phyloP scores from a whole-genome alignment of 2,888 invertebrate species.

The Orchestes rusci region DNA sequence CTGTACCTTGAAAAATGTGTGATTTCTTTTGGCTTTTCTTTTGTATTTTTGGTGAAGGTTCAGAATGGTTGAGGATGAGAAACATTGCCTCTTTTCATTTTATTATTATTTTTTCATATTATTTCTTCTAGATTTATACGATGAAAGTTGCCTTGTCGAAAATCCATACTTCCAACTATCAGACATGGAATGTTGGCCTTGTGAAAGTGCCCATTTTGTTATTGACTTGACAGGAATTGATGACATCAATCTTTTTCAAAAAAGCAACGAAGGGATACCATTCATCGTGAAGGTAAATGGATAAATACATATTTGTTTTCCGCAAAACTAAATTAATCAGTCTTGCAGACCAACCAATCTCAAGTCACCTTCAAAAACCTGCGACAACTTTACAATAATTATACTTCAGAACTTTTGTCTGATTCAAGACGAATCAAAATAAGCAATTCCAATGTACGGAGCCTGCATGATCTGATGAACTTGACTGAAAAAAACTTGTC shows the following conservation, averaged over 20 bases:
- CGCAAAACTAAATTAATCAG: too few relatives aligned
- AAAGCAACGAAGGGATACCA: constrained; percentile 50
- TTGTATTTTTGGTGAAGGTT: too few relatives aligned
- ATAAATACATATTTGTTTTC: constrained; percentile 1
- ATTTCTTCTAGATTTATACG: constrained; percentile 58
- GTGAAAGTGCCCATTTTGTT: constrained; percentile 61
- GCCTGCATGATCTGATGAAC: constrained; percentile 32
- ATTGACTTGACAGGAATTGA: constrained; percentile 57
- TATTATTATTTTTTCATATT: neutral
- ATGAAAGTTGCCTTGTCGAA: constrained; percentile 75
- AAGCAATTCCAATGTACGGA: constrained; percentile 14
- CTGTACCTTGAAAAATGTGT: too few relatives aligned
- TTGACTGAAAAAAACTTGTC: constrained; percentile 26
- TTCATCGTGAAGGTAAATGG: constrained; percentile 47
- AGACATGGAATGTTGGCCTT: constrained; percentile 83
- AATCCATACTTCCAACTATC: constrained; percentile 76
- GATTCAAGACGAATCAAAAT: constrained; percentile 55
- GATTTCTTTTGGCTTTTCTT: too few relatives aligned
- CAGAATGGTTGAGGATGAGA: too few relatives aligned
- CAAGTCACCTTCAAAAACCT: constrained; percentile 50
- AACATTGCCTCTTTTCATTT: neutral
- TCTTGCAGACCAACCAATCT: constrained; percentile 54
- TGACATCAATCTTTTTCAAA: constrained; percentile 41
- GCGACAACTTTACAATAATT: constrained; percentile 50
- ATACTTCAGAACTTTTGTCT: constrained; percentile 54